These are phyloP conservation scores for Ramphastos sulfuratus DNA, from an alignment of 2,113 vertebrate species.

Conservation along the genomic window DNA sequence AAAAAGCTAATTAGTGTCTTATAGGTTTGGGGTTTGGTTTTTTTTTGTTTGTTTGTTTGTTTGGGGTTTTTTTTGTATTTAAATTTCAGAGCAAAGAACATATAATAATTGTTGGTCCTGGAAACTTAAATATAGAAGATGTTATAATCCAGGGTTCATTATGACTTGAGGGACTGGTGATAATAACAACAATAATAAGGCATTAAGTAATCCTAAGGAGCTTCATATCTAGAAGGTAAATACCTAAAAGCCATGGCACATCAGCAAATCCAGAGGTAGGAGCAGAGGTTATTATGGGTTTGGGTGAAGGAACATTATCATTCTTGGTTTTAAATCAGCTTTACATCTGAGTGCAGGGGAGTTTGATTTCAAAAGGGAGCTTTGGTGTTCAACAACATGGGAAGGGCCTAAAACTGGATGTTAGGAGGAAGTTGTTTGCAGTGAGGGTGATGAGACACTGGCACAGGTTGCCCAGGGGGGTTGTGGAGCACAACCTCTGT, in stretches of 20 bases:
- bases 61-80: no score
- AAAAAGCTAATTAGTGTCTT: neutral
- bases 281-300: conserved; percentile 57
- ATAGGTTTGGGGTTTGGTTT: no score
- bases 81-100: conserved; percentile 39
- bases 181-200: conserved; percentile 33
- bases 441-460: no score
- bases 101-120: conserved; percentile 39
- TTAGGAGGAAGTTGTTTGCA: no score
- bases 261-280: conserved; percentile 47
- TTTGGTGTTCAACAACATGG: neutral
- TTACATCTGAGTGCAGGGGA: conserved; percentile 25
- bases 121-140: conserved; percentile 51
- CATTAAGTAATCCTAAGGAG: conserved; percentile 12
- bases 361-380: conserved; percentile 1
- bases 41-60: neutral
- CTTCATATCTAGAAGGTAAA: conserved; percentile 62
- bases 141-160: conserved; percentile 51
- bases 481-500: no score
- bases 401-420: neutral
- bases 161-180: conserved; percentile 38
- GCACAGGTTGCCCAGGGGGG: no score
- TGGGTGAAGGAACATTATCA: conserved; percentile 19
- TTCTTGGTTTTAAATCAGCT: conserved; percentile 39
- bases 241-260: conserved; percentile 43